phyloP scores from a whole-genome alignment of 2,888 invertebrate species.

The Parnassius apollo region DNA sequence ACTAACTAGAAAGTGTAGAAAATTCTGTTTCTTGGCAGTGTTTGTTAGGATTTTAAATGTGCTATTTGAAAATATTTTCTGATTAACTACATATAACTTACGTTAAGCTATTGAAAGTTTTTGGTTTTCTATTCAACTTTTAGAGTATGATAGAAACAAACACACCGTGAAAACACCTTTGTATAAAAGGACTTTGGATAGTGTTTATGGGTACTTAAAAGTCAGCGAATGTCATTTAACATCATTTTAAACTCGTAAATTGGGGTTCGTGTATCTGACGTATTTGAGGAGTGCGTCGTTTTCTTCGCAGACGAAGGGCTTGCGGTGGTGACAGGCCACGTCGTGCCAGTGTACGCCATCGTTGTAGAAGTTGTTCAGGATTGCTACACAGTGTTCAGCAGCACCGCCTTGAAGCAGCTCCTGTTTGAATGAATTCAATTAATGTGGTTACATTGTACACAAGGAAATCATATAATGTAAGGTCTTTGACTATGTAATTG shows the following conservation, averaged over 20 bases:
- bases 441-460: no score
- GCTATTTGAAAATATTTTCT: not conserved
- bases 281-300: conserved; percentile 93
- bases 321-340: conserved; percentile 94
- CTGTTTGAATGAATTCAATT: conserved; percentile 41
- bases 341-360: conserved; percentile 96
- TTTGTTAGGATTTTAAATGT: not conserved
- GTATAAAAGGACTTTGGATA: no score
- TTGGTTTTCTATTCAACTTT: no score
- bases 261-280: conserved; percentile 90
- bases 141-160: no score
- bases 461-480: no score
- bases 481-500: no score
- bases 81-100: not conserved
- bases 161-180: no score
- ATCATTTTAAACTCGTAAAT: conserved; percentile 83
- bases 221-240: not conserved
- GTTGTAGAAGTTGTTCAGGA: conserved; percentile 94
- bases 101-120: no score
- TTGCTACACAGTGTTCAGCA: conserved; percentile 91
- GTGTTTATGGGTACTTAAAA: conserved; percentile 10
- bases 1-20: conserved; percentile 35
- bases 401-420: conserved; percentile 91
- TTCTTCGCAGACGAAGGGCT: conserved; percentile 94
- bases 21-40: conserved; percentile 7